Evolutionary conservation across 2,113 vertebrate species (phyloP), one percentile per base, ranked within the genome.

Genomic region (Chloropsis cyanopogon): DNA sequence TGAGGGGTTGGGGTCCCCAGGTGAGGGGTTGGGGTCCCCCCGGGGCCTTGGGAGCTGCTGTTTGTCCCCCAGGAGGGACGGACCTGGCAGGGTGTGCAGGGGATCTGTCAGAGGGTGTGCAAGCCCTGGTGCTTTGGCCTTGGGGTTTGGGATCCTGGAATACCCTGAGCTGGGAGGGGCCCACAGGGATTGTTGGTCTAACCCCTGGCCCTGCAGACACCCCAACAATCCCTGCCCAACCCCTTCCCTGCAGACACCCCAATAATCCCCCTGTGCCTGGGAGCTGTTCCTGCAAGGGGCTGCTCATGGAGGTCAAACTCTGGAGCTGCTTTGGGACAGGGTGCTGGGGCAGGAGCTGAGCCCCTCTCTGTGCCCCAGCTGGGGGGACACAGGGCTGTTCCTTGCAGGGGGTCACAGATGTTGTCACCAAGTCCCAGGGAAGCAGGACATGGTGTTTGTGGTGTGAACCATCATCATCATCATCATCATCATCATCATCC

Each of bases 231-330:
- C 37, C 37, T 37, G 37, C 10, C 37, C 37, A 37, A 37, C 37
- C 37, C 37, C 37, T 37, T 8, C n/a, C n/a, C 75, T 35, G 65
- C 65, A 42, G 57, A 8, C 42, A 5, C 49, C 41, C 50, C 76
- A 44, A 0, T 1, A 23, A 23, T 21, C 16, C 49, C 12, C 46
- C 41, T 26, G 18, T 15, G 81, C 44, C 59, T 4, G 29, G 11
- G 42, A 35, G 70, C 54, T 25, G 2, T 4, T 61, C 66, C 71
- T 44, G 42, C 37, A 21, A 3, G 24, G 76, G 6, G 66, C 39
- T 29, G 80, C 75, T 41, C 6, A 0, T 3, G 6, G 23, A 9
- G 13, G 12, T 3, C 15, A 1, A 23, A 69, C 53, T 1, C 54
- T 2, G 63, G 35, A 71, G 53, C 79, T 44, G 79, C 47, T 8